phyloP scores from a whole-genome alignment of 2,797 vertebrate genomes.

The Gastrophryne carolinensis region DNA sequence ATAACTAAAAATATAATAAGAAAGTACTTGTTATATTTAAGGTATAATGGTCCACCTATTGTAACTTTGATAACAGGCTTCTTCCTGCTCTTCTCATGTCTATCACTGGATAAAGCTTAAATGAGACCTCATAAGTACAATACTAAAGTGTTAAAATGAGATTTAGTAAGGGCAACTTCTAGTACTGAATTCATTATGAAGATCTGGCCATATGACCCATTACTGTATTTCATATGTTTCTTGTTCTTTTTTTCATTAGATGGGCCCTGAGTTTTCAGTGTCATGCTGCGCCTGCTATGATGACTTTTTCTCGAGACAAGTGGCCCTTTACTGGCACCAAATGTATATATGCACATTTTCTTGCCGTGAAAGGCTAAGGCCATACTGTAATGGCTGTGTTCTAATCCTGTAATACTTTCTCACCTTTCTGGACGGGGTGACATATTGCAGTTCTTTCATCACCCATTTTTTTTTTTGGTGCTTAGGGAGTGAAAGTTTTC shows the following conservation, averaged over 20 bases:
- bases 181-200: too few species aligned
- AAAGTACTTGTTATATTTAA: too few species aligned
- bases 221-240: background rate
- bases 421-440: conserved; percentile 49
- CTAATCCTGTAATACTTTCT: conserved; percentile 51
- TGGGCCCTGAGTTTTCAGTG: background rate
- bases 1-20: too few species aligned
- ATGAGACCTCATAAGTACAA: too few species aligned
- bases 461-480: conserved; percentile 34
- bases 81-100: too few species aligned
- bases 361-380: conserved; percentile 15
- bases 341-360: conserved; percentile 2
- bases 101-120: too few species aligned
- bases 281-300: background rate
- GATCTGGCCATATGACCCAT: too few species aligned
- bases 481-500: conserved; percentile 41
- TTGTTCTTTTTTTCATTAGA: background rate
- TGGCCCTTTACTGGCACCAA: conserved; percentile 11
- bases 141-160: too few species aligned
- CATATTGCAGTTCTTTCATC: conserved; percentile 51
- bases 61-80: too few species aligned
- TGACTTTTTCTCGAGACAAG: conserved; percentile 20
- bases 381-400: conserved; percentile 40
- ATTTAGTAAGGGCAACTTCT: too few species aligned
- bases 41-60: too few species aligned